A percentile compares a stretch with the other conserved stretches of the same genome.
These are phyloP conservation scores for Paramormyrops hopkinsi DNA, from an alignment of 2,797 vertebrate genomes.

Conservation along the genomic window DNA sequence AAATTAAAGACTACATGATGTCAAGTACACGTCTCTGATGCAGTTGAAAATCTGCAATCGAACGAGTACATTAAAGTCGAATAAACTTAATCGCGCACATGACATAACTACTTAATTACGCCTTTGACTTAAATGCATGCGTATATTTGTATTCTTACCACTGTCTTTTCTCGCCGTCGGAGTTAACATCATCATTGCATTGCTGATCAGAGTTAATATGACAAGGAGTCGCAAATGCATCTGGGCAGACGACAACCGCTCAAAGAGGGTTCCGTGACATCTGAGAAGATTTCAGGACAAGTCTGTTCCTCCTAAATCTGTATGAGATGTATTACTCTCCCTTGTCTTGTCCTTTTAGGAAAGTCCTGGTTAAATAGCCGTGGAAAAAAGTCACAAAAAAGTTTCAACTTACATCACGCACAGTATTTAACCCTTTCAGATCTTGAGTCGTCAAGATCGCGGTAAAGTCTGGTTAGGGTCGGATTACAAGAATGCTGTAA, in stretches of 20 bases:
- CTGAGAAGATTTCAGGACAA: conserved; percentile 38
- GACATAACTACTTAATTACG: neutral
- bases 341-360: conserved; percentile 32
- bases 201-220: conserved; percentile 53
- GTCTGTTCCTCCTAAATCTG: conserved; percentile 33
- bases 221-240: conserved; percentile 60
- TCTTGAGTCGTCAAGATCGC: neutral
- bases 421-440: conserved; percentile 56
- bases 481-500: neutral
- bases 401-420: conserved; percentile 50
- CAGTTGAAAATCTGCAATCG: neutral
- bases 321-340: neutral
- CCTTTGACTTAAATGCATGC: neutral
- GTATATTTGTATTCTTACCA: conserved; percentile 45
- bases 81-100: neutral
- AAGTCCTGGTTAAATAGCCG: conserved; percentile 52
- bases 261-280: conserved; percentile 50
- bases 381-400: conserved; percentile 52
- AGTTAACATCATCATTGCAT: conserved; percentile 52
- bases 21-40: neutral
- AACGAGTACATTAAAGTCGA: neutral
- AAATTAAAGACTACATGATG: neutral
- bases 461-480: neutral
- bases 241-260: conserved; percentile 53
- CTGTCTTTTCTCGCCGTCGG: conserved; percentile 42